These are phyloP conservation scores for Drosophila ezoana DNA, from an alignment of 2,888 invertebrate genomes.

Conservation along the genomic window DNA sequence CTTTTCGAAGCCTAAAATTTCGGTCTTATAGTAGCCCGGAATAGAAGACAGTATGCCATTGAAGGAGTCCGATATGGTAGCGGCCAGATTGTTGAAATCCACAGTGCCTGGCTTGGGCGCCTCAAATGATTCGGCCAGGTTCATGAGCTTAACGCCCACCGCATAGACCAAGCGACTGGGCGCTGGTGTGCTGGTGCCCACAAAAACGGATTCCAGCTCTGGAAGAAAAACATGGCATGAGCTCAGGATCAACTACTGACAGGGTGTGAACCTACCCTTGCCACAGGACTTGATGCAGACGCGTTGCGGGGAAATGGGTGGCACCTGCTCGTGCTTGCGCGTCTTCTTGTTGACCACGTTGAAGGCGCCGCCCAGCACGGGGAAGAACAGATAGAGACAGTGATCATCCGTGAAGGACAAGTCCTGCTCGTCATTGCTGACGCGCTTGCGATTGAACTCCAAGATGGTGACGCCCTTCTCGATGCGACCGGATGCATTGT, in stretches of 20 bases:
- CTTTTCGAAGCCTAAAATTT: slow-evolving; percentile 90
- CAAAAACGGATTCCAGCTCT: slow-evolving; percentile 81
- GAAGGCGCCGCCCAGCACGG: slow-evolving; percentile 92
- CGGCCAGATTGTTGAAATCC: slow-evolving; percentile 90
- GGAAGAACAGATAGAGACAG: slow-evolving; percentile 95
- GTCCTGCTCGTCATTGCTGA: slow-evolving; percentile 90
- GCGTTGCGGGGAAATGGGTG: slow-evolving; percentile 89
- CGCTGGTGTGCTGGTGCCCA: slow-evolving; percentile 87
- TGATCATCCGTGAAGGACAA: slow-evolving; percentile 92
- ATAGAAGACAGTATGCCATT: slow-evolving; percentile 87
- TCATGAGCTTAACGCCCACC: slow-evolving; percentile 90
- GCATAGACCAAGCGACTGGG: slow-evolving; percentile 90
- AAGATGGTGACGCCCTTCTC: slow-evolving; percentile 92
- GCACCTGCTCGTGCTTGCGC: slow-evolving; percentile 91
- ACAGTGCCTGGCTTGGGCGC: slow-evolving; percentile 90
- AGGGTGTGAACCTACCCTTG: slow-evolving; percentile 86
- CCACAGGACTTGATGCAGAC: slow-evolving; percentile 94
- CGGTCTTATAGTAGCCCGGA: slow-evolving; percentile 90
- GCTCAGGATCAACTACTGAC: no score
- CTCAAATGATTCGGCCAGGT: slow-evolving; percentile 91
- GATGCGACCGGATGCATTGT: slow-evolving; percentile 89
- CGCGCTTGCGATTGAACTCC: slow-evolving; percentile 91
- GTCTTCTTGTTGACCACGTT: slow-evolving; percentile 94
- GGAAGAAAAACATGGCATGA: not conserved
- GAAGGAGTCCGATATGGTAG: slow-evolving; percentile 88